Conservation (phyloP, 2,888 invertebrate species). For the Mechanitis mazaeus region DNA sequence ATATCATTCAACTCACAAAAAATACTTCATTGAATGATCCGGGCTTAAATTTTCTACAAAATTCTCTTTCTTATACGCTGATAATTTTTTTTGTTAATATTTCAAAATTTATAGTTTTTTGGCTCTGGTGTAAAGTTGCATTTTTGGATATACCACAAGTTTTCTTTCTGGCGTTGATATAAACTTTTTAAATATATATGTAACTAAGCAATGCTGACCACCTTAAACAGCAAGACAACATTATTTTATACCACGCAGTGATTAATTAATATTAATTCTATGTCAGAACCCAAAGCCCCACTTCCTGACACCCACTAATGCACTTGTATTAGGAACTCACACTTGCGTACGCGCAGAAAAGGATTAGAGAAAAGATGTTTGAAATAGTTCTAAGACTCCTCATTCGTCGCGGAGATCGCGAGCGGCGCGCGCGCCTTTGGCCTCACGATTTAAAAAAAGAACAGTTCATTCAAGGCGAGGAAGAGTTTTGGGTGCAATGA, state of each 20-base stretch:
- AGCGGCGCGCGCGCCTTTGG: conserved; percentile 57
- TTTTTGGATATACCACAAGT: no score
- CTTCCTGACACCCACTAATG: conserved; percentile 46
- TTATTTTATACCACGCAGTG: conserved; percentile 26
- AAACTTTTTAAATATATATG: no score
- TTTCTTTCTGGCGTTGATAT: no score
- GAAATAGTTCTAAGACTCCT: conserved; percentile 71
- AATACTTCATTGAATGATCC: no score
- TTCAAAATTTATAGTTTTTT: no score
- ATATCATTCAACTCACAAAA: no score
- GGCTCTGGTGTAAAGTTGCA: no score
- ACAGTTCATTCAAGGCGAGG: conserved; percentile 57
- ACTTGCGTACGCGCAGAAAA: conserved; percentile 60
- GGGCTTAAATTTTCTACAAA: no score
- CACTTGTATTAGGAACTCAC: conserved; percentile 47
- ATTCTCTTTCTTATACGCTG: no score
- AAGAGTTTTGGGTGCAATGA: conserved; percentile 53
- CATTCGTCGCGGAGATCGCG: conserved; percentile 68
- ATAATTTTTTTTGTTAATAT: no score
- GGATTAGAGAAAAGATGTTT: conserved; percentile 73
- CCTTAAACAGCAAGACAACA: no score
- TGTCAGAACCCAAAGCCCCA: conserved; percentile 41
- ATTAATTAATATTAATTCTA: conserved; percentile 41
- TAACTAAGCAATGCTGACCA: no score
- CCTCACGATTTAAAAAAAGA: conserved; percentile 37